phyloP scores from a whole-genome alignment of 2,888 invertebrate species.

The Trichogramma evanescens region DNA sequence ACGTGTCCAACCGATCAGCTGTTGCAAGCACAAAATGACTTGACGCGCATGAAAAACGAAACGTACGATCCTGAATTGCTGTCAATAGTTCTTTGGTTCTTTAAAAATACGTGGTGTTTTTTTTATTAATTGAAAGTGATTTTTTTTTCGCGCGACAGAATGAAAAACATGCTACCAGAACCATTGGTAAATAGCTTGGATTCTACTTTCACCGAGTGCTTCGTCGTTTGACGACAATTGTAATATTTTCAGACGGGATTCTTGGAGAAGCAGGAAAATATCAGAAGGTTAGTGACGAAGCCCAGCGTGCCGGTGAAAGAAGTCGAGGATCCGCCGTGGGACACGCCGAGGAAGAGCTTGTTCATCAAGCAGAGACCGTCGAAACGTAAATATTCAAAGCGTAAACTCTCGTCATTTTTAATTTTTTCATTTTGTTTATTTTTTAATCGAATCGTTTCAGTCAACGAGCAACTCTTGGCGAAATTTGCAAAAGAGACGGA shows the following conservation, averaged over 20 bases:
- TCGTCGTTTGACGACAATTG: slow-evolving; percentile 1
- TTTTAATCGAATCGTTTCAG: neutral
- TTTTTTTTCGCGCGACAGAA: too few relatives aligned
- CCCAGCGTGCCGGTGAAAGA: slow-evolving; percentile 18
- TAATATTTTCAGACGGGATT: slow-evolving; percentile 51
- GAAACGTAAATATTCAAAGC: slow-evolving; percentile 16
- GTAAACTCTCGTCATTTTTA: neutral
- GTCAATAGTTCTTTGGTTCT: too few relatives aligned
- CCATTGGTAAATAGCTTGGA: slow-evolving; percentile 52
- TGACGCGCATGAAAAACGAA: too few relatives aligned
- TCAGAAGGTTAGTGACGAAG: slow-evolving; percentile 41
- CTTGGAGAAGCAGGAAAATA: slow-evolving; percentile 48
- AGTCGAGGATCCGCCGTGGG: slow-evolving; percentile 7
- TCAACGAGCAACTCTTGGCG: too few relatives aligned
- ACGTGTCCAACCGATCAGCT: too few relatives aligned
- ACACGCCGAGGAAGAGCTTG: slow-evolving; percentile 10
- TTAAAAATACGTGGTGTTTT: too few relatives aligned
- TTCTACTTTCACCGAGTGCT: neutral
- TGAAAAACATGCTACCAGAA: slow-evolving; percentile 44
- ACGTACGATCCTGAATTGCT: too few relatives aligned
- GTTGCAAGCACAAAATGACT: too few relatives aligned
- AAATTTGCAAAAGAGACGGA: neutral
- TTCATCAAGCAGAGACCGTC: slow-evolving; percentile 16
- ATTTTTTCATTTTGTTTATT: slow-evolving; percentile 3
- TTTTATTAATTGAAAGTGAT: too few relatives aligned